phyloP scores from a whole-genome alignment of 2,113 vertebrate genomes.

The Microtus oregoni region DNA sequence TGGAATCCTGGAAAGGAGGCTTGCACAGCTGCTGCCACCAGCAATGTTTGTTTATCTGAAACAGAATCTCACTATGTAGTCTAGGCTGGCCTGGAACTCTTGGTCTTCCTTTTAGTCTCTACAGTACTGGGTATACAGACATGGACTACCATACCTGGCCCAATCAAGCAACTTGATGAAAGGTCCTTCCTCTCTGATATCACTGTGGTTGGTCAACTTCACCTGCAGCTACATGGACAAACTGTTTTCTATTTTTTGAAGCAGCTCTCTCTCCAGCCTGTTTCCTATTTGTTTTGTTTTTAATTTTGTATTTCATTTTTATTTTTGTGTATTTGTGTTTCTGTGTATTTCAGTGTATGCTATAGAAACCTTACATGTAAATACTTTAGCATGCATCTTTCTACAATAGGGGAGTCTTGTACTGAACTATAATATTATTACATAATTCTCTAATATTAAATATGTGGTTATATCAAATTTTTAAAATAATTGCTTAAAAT shows the following conservation, averaged over 20 bases:
- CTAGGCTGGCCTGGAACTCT: background rate
- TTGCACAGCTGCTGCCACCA: background rate
- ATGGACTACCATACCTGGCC: background rate
- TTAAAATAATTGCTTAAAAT: background rate
- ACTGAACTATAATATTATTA: background rate
- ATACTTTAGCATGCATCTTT: background rate
- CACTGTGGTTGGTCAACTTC: background rate
- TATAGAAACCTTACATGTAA: background rate
- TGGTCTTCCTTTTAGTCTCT: background rate
- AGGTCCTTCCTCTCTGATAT: background rate
- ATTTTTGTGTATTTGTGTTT: background rate
- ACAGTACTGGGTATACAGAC: background rate
- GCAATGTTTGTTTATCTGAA: background rate
- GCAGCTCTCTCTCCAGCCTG: background rate
- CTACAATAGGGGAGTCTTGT: conserved; percentile 6
- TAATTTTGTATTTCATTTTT: background rate
- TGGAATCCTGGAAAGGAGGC: background rate
- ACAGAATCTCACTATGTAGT: background rate
- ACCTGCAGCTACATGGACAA: background rate
- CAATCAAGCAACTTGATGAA: background rate
- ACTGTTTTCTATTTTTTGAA: background rate
- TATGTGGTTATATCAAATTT: background rate
- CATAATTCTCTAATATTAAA: background rate
- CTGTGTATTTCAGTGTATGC: background rate
- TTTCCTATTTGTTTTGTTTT: background rate